Base-by-base conservation (phyloP, 1,140 invertebrate species). In the Drosophila subobscura region DNA sequence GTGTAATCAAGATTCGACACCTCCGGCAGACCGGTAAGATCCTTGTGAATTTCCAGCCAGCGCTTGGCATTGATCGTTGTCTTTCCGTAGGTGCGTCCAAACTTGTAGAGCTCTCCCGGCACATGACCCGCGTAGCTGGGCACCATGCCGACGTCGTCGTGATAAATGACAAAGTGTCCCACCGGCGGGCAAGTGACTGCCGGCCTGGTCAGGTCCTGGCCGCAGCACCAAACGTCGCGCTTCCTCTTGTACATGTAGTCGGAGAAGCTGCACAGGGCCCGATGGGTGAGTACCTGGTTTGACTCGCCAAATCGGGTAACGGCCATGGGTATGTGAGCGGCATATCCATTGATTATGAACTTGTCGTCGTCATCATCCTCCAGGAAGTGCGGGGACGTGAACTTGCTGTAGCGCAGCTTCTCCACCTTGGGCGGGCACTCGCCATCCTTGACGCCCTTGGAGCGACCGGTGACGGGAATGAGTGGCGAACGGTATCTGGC, bases 121-220 rank as follows among this genome's bases (percentile, higher is more conserved):
- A 96, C 93, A 71, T 96, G 95, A 0, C 95, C 95, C 2, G 93
- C 93, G 89, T 96, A 96, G 86, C 94, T 95, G 1, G 95, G 95
- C 66, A 95, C 80, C 91, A 95, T 93, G 5, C 95, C 95, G 20
- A 94, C 92, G 66, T 95, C 93, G 59, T 94, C 94, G 74, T 94
- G 94, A 66, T 96, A 96, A 37, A 96, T 93, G 78, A 94, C 92
- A 22, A 92, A 91, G 8, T 93, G 77, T 1, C 92, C 93, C 2
- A 92, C 93, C 76, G 94, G 93, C 1, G 93, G 92, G 40, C 92
- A 91, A 33, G 90, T 80, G 12, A 73, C 52, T 3, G 63, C 58
- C 0, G 75, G 78, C 1, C 67, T 72, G 29, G 53, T 63, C 29
- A 78, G 59, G 50, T 85, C 73, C 49, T 89, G 93, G 2, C 94